Conservation (phyloP, 2,888 invertebrate species). For the Bembecia ichneumoniformis region DNA sequence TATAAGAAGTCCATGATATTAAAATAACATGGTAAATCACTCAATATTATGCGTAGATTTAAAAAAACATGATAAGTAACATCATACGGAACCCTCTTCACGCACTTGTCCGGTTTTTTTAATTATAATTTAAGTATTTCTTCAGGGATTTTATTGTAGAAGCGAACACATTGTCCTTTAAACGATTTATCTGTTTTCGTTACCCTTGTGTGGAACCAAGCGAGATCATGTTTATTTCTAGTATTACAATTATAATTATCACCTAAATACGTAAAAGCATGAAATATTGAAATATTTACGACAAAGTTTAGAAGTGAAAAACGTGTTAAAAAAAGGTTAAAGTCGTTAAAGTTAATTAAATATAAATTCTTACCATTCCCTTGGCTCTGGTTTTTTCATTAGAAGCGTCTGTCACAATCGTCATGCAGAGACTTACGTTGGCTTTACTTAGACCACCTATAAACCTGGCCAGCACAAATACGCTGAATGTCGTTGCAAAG, state of each 20-base stretch:
- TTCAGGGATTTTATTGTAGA: no score
- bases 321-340: constrained; percentile 5
- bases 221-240: no score
- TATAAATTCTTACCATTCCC: constrained; percentile 83
- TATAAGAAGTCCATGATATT: no score
- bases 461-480: constrained; percentile 93
- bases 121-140: no score
- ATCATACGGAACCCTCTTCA: no score
- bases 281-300: not conserved
- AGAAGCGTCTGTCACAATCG: constrained; percentile 94
- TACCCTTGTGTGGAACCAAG: not conserved
- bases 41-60: no score
- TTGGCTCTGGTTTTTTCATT: constrained; percentile 86
- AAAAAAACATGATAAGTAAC: no score
- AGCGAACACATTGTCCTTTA: no score
- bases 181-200: no score
- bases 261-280: not conserved
- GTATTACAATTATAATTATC: no score
- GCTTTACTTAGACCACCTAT: constrained; percentile 97
- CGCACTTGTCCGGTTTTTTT: no score
- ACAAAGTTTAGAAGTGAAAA: not conserved
- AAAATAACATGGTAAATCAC: no score
- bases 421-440: constrained; percentile 95
- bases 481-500: constrained; percentile 85
- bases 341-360: not conserved